Conservation (phyloP, 2,797 vertebrate species). For the Tympanoctomys barrerae region DNA sequence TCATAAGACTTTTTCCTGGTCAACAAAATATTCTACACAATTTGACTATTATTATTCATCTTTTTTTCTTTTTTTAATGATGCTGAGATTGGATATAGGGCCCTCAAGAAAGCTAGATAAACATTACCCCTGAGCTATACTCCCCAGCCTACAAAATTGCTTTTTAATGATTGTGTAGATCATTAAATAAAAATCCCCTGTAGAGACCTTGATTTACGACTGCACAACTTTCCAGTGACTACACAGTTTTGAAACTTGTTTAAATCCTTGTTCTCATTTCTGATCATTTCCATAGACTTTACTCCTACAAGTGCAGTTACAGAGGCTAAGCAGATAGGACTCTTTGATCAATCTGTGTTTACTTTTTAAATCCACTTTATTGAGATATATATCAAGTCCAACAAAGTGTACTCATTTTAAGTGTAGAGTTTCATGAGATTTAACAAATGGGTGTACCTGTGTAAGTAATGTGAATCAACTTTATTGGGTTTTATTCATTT, state of each 20-base stretch:
- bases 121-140: neutral
- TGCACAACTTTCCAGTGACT: neutral
- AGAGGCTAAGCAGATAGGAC: neutral
- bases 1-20: slow-evolving; percentile 8
- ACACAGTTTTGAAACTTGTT: neutral
- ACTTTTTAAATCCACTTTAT: slow-evolving; percentile 25
- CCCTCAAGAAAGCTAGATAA: neutral
- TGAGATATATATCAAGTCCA: neutral
- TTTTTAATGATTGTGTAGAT: neutral
- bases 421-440: neutral
- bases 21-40: neutral
- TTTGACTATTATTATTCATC: too few species aligned
- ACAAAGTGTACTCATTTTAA: neutral
- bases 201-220: neutral
- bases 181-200: neutral
- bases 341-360: slow-evolving; percentile 31
- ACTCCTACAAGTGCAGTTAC: neutral
- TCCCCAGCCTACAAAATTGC: neutral
- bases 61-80: neutral
- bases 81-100: neutral
- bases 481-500: slow-evolving; percentile 16
- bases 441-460: neutral
- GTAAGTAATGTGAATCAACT: neutral
- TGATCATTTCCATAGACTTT: neutral
- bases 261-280: neutral